phyloP scores from a whole-genome alignment of 2,113 vertebrate species.

The Gymnogyps californianus region DNA sequence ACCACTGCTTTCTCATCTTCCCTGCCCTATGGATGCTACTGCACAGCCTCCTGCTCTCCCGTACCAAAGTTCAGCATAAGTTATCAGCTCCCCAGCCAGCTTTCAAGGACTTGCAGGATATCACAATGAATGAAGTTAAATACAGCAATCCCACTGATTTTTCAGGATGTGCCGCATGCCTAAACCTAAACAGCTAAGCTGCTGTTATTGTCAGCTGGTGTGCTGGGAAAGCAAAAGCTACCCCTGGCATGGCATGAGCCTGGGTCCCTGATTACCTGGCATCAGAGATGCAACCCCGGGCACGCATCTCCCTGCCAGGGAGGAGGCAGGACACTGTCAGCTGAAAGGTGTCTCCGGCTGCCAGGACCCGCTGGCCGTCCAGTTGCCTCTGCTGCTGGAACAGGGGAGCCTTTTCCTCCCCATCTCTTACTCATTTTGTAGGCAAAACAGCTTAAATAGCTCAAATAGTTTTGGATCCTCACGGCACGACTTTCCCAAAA shows the following conservation, averaged over 20 bases:
- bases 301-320: neutral
- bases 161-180: neutral
- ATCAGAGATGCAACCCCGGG: neutral
- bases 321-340: constrained; percentile 3
- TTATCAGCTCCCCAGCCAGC: neutral
- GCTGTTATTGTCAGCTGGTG: neutral
- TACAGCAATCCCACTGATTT: neutral
- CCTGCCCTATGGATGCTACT: neutral
- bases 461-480: constrained; percentile 56
- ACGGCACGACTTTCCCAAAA: neutral
- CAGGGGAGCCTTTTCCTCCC: neutral
- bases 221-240: neutral
- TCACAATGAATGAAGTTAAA: neutral
- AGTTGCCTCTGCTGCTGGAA: neutral
- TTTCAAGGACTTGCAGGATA: constrained; percentile 10
- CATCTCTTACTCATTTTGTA: constrained; percentile 40
- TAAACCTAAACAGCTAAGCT: neutral
- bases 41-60: neutral
- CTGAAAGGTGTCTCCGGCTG: neutral
- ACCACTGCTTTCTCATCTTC: neutral
- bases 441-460: constrained; percentile 41
- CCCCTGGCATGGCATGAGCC: neutral
- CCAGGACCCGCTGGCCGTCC: neutral
- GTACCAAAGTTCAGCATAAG: neutral
- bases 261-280: neutral